Conservation (phyloP, 2,888 invertebrate genomes). For the Aplocera efformata region DNA sequence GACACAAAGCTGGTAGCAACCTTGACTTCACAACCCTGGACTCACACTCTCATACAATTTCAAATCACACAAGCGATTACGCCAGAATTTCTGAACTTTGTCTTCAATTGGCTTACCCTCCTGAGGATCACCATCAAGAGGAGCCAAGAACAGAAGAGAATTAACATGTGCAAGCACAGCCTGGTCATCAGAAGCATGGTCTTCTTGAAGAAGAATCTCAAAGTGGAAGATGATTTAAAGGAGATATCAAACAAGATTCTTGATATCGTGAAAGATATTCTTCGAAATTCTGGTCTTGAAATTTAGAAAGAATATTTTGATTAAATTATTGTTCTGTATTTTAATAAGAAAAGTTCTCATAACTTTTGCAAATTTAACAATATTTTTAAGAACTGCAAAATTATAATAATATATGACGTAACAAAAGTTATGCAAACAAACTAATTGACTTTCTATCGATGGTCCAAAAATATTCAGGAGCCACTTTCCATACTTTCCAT, state of each 20-base stretch:
- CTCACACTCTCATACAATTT: constrained; percentile 60
- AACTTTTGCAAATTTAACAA: no score
- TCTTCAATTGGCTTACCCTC: constrained; percentile 59
- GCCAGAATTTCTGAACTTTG: constrained; percentile 58
- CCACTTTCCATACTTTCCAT: constrained; percentile 75
- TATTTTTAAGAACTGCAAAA: no score
- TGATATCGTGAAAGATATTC: constrained; percentile 46
- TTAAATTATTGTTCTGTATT: no score
- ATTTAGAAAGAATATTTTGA: constrained; percentile 4
- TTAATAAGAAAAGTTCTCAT: no score
- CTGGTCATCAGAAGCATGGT: constrained; percentile 54
- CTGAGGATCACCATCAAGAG: constrained; percentile 56
- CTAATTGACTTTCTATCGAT: constrained; percentile 70
- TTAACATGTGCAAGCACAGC: constrained; percentile 51
- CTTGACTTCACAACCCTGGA: constrained; percentile 69
- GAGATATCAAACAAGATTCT: constrained; percentile 47
- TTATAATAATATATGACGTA: constrained; percentile 12
- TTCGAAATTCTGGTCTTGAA: constrained; percentile 39
- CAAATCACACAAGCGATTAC: constrained; percentile 60
- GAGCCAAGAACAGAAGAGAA: constrained; percentile 40
- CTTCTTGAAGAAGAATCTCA: constrained; percentile 49
- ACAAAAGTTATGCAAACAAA: constrained; percentile 35
- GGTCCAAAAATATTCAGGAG: constrained; percentile 70
- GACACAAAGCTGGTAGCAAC: constrained; percentile 56
- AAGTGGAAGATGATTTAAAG: constrained; percentile 36